Evolutionary conservation across 2,113 vertebrate genomes (phyloP).

Genomic region (Cranoglanis bouderius): DNA sequence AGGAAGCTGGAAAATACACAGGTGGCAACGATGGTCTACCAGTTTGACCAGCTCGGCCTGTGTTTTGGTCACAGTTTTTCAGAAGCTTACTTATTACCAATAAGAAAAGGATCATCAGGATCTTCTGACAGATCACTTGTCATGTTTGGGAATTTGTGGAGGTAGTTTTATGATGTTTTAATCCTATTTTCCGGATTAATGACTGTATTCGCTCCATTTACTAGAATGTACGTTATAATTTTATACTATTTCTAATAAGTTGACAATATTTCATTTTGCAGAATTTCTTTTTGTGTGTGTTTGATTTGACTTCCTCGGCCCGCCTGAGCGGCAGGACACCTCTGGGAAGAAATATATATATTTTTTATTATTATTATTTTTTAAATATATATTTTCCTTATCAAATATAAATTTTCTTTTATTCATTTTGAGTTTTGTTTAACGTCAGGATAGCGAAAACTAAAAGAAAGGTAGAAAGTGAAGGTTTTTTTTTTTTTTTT

Average conservation of each 20-base stretch:
- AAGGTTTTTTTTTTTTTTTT: too few relatives aligned
- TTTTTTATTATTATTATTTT: too few relatives aligned
- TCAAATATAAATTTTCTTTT: neutral
- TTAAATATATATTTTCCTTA: neutral
- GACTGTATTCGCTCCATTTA: neutral
- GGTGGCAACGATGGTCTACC: neutral
- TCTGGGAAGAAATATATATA: neutral
- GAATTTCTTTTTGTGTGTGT: too few relatives aligned
- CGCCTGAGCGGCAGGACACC: too few relatives aligned
- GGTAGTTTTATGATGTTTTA: neutral
- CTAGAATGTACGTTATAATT: neutral
- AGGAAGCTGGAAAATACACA: too few relatives aligned
- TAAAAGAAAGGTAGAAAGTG: neutral
- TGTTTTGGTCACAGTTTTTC: neutral
- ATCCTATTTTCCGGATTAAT: neutral
- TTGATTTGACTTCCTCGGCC: too few relatives aligned
- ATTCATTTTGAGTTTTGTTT: neutral
- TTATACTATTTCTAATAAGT: too few relatives aligned
- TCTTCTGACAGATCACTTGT: too few relatives aligned
- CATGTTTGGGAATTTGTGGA: neutral
- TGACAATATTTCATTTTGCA: too few relatives aligned
- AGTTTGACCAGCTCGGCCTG: neutral
- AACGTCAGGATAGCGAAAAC: neutral
- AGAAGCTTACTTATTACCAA: too few relatives aligned
- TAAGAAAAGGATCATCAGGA: too few relatives aligned